These are phyloP conservation scores for Anthonomus grandis DNA, from an alignment of 1,140 invertebrate species.

Conservation along the genomic window DNA sequence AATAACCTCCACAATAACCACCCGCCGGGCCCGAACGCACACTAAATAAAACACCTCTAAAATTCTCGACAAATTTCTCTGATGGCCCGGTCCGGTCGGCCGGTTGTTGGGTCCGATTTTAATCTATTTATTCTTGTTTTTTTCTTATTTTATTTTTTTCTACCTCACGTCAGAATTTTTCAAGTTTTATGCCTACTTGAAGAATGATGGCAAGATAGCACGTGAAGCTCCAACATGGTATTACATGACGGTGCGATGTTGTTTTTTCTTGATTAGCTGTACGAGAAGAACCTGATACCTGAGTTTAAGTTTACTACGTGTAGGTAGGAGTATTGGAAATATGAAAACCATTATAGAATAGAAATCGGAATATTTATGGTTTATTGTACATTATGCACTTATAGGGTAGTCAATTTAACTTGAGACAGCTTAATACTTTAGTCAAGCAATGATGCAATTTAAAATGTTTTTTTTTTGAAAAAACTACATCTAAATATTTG, in stretches of 20 bases:
- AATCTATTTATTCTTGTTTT: conserved; percentile 26
- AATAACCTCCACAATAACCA: conserved; percentile 41
- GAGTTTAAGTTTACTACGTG: no score
- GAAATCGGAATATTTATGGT: no score
- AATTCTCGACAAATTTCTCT: conserved; percentile 43
- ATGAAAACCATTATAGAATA: no score
- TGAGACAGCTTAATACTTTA: no score
- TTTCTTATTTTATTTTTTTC: conserved; percentile 19
- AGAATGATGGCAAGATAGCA: conserved; percentile 6
- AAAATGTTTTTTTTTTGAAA: no score
- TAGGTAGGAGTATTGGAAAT: no score
- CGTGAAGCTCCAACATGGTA: conserved; percentile 16
- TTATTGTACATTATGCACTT: no score
- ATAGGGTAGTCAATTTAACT: no score
- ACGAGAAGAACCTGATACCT: conserved; percentile 29
- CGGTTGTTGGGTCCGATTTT: conserved; percentile 20
- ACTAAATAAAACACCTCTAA: conserved; percentile 37
- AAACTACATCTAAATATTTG: no score
- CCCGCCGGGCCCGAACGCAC: conserved; percentile 32
- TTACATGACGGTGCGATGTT: conserved; percentile 34
- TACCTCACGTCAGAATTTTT: conserved; percentile 19
- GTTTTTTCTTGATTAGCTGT: conserved; percentile 30
- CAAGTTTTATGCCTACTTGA: conserved; percentile 7
- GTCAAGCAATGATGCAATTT: no score
- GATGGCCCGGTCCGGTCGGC: conserved; percentile 27